Evolutionary conservation across 2,888 invertebrate species (phyloP), one percentile per base, ranked within the genome.

Genomic region (Tachina grossa): DNA sequence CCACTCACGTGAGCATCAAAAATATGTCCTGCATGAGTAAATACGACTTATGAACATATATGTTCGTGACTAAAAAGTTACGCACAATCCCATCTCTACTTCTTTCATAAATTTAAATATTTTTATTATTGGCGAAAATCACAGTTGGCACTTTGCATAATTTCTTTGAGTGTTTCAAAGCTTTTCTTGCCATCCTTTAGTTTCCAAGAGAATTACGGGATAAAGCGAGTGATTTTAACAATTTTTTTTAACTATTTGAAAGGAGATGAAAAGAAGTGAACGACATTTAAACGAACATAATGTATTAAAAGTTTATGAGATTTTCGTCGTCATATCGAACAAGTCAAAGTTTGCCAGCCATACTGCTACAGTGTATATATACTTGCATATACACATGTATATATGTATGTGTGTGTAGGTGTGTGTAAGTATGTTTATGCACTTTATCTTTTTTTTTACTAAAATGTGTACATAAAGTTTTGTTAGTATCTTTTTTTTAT

Each of bases 241-340:
- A 61, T 75, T 68, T 31, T 68, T 75, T 68, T 31, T n/a, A 11
- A 61, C 31, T 47, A 43, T 51, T 75, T 39, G 49, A 22, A 61
- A 69, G 43, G 71, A 53, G 53, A 55, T 19, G 74, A 49, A 61
- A 53, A 65, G 63, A 69, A 55, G 53, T 47, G 31, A 45, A 47
- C 5, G 14, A 74, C 16, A 66, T 13, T 72, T 43, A 78, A 74
- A 68, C 49, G 80, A 19, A 66, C 49, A 57, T 66, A 82, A 43
- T 51, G 63, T 83, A 83, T 86, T 85, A 85, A 87, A 87, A 87
- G 81, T 76, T 86, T 87, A 77, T 86, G 72, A 82, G 81, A 85
- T 83, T 85, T 83, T 86, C 80, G 83, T 75, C 80, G 80, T 83
- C 79, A 80, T 78, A 77, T 57, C 78, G 81, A 71, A 63, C 63